Conservation (phyloP, 2,797 vertebrate species). For the Clarias platycephalus region DNA sequence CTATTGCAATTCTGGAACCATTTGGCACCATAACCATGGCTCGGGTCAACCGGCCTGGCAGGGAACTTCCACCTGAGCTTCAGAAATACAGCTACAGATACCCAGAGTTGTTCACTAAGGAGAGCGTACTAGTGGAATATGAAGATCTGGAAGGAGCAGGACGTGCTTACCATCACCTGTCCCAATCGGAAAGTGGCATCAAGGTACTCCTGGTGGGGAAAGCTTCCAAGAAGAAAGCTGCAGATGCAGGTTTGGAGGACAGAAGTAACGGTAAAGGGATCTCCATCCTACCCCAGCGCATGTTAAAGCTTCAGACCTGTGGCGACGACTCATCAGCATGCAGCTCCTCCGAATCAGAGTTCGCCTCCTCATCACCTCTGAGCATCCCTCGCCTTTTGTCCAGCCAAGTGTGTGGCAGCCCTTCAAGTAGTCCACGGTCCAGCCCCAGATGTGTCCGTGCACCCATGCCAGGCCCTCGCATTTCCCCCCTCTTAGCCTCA, state of each 20-base stretch:
- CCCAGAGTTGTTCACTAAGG: conserved; percentile 53
- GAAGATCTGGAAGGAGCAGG: conserved; percentile 58
- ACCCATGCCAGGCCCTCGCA: conserved; percentile 25
- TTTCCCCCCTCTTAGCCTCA: conserved; percentile 46
- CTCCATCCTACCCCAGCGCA: conserved; percentile 47
- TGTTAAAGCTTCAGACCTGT: conserved; percentile 51
- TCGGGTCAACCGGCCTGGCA: conserved; percentile 54
- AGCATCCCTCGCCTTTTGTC: conserved; percentile 39
- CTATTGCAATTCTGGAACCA: conserved; percentile 52
- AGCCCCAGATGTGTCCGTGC: conserved; percentile 38
- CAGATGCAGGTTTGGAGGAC: conserved; percentile 39
- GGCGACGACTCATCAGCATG: conserved; percentile 52
- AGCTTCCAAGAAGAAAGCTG: conserved; percentile 51
- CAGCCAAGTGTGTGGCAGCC: conserved; percentile 39
- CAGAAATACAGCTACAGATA: conserved; percentile 57
- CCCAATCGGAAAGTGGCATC: conserved; percentile 37
- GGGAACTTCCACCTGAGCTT: conserved; percentile 56
- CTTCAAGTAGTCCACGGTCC: conserved; percentile 43
- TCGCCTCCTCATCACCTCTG: conserved; percentile 47
- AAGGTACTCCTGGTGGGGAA: conserved; percentile 54
- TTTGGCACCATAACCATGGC: conserved; percentile 58
- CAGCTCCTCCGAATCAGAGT: conserved; percentile 59
- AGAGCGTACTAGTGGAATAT: conserved; percentile 60
- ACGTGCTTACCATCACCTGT: conserved; percentile 56
- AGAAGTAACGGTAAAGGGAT: conserved; percentile 33